Conservation (phyloP, 1,140 invertebrate species). For the Pseudomyrmex cubaensis region DNA sequence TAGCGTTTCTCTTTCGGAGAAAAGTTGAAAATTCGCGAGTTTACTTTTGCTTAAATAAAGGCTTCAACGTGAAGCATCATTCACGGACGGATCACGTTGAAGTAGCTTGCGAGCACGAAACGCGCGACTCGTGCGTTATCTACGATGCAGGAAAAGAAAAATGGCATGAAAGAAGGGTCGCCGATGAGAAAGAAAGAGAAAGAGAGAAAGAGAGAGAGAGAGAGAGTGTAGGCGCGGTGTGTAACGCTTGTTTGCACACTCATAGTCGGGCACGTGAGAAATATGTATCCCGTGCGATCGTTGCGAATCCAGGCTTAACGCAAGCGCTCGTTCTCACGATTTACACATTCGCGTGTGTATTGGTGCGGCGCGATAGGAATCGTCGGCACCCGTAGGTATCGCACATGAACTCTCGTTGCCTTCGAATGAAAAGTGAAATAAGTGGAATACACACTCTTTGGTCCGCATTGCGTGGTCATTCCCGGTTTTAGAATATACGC, state of each 20-base stretch:
- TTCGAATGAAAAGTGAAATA: not conserved
- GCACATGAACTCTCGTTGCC: not conserved
- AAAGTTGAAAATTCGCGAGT: not conserved
- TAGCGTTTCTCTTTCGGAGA: not conserved
- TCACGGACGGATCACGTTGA: not conserved
- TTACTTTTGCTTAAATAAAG: not conserved
- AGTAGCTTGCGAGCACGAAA: conserved; percentile 7
- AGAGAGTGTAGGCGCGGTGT: not conserved
- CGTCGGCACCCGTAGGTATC: not conserved
- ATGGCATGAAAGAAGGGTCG: not conserved
- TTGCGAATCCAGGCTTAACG: conserved; percentile 1
- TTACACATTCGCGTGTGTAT: not conserved
- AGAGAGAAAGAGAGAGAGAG: not conserved
- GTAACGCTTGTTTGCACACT: conserved; percentile 2
- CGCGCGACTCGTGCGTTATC: conserved; percentile 12
- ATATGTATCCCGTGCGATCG: not conserved
- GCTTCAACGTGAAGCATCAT: not conserved
- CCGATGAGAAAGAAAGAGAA: not conserved
- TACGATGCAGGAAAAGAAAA: not conserved
- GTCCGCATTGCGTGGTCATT: not conserved
- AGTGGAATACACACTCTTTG: not conserved
- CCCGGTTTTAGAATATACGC: conserved; percentile 8
- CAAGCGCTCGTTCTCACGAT: conserved; percentile 37
- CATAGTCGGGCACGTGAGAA: not conserved
- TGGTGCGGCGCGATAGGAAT: conserved; percentile 1